A percentile compares a stretch with the other conserved stretches of the same genome.
Conservation (phyloP, 1,140 invertebrate genomes). For the Eubasilissa regina region DNA sequence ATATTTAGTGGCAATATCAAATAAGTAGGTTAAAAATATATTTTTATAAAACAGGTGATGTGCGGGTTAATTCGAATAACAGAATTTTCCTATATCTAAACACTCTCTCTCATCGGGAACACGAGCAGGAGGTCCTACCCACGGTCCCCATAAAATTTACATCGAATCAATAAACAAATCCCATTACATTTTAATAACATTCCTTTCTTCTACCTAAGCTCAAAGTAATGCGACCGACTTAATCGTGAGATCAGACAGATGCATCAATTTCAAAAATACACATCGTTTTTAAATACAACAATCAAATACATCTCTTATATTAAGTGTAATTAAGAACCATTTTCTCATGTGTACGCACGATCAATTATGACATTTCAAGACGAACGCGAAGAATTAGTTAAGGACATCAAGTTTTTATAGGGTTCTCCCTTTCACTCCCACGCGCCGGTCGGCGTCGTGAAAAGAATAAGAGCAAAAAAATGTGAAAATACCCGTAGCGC, state of each 20-base stretch:
- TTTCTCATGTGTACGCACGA: not conserved
- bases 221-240: not conserved
- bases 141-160: too few species aligned
- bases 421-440: conserved; percentile 42
- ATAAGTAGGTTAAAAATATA: too few species aligned
- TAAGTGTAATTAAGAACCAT: not conserved
- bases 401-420: conserved; percentile 48
- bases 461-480: conserved; percentile 43
- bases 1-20: too few species aligned
- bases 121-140: too few species aligned
- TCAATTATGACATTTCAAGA: conserved; percentile 9
- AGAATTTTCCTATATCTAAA: too few species aligned
- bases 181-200: conserved; percentile 39
- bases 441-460: conserved; percentile 20
- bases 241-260: conserved; percentile 42
- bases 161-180: conserved; percentile 33
- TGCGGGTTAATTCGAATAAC: not conserved
- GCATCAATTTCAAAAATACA: not conserved
- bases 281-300: not conserved
- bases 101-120: too few species aligned
- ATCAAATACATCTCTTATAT: not conserved
- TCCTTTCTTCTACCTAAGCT: conserved; percentile 20
- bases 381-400: not conserved
- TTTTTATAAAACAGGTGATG: too few species aligned
- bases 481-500: not conserved